Evolutionary conservation across 2,797 vertebrate species (phyloP).

Genomic region (Manis javanica): DNA sequence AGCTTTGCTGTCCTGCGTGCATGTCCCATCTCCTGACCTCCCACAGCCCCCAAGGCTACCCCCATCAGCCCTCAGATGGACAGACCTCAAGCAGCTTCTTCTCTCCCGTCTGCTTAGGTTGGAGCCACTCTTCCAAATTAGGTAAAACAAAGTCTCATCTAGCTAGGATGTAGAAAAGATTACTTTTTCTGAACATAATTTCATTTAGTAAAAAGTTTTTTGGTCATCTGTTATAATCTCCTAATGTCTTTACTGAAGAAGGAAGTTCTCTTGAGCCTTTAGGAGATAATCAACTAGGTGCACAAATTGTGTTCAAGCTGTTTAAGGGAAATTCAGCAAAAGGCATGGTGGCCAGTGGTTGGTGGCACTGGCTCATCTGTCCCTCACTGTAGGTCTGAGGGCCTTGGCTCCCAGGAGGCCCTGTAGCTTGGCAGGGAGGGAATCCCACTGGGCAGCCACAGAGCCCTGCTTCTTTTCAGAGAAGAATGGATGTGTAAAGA

Average conservation of each 20-base stretch:
- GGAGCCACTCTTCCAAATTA: neutral
- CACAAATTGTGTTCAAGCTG: neutral
- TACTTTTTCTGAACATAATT: neutral
- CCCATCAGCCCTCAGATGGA: fast-evolving
- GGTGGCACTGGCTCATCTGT: fast-evolving
- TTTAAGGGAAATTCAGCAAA: neutral
- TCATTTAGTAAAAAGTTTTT: neutral
- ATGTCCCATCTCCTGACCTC: neutral
- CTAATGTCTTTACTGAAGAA: neutral
- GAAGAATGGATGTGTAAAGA: neutral
- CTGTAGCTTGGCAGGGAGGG: neutral
- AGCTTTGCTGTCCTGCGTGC: neutral
- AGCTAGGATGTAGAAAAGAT: neutral
- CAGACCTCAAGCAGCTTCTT: neutral
- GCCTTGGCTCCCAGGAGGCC: neutral
- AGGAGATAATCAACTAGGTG: neutral
- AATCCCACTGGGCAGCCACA: neutral
- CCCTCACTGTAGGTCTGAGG: neutral
- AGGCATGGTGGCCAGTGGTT: too few species aligned
- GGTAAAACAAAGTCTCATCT: neutral
- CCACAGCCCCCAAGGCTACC: fast-evolving
- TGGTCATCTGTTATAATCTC: neutral
- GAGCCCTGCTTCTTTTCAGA: neutral
- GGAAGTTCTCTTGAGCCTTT: neutral
- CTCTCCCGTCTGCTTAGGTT: neutral